Percentiles rank a stretch among this genome's conserved stretches.
These are phyloP conservation scores for Drosophila longiperda DNA, from an alignment of 2,888 invertebrate species.

Conservation along the genomic window DNA sequence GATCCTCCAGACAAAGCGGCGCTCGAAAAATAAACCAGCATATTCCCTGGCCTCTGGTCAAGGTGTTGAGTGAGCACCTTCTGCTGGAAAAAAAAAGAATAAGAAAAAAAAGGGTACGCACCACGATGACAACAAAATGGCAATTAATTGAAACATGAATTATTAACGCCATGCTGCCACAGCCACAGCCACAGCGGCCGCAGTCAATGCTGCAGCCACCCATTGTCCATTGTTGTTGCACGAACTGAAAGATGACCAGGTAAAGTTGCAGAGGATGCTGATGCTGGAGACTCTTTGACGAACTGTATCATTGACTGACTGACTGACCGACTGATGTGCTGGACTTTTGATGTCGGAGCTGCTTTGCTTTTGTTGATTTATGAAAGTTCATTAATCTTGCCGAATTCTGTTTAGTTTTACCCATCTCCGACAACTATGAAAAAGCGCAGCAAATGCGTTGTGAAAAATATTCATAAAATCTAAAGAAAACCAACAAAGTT, in stretches of 20 bases:
- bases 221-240: conserved; percentile 63
- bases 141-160: conserved; percentile 82
- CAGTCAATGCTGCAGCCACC: conserved; percentile 47
- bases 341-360: conserved; percentile 56
- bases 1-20: conserved; percentile 47
- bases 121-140: conserved; percentile 74
- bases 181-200: conserved; percentile 31
- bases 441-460: conserved; percentile 65
- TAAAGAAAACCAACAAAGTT: conserved; percentile 48
- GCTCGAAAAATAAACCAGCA: conserved; percentile 16
- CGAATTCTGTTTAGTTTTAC: conserved; percentile 55
- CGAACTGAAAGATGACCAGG: conserved; percentile 71
- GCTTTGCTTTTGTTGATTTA: conserved; percentile 60
- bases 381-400: conserved; percentile 81
- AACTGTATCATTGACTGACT: conserved; percentile 39
- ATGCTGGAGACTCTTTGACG: conserved; percentile 43
- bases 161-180: conserved; percentile 69
- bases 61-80: conserved; percentile 73
- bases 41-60: conserved; percentile 60
- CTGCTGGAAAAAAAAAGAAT: neutral
- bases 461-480: conserved; percentile 58
- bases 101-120: conserved; percentile 39
- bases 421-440: conserved; percentile 16
- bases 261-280: conserved; percentile 62
- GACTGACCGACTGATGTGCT: conserved; percentile 30